phyloP scores from a whole-genome alignment of 2,888 invertebrate genomes.

The Lithosia quadra region DNA sequence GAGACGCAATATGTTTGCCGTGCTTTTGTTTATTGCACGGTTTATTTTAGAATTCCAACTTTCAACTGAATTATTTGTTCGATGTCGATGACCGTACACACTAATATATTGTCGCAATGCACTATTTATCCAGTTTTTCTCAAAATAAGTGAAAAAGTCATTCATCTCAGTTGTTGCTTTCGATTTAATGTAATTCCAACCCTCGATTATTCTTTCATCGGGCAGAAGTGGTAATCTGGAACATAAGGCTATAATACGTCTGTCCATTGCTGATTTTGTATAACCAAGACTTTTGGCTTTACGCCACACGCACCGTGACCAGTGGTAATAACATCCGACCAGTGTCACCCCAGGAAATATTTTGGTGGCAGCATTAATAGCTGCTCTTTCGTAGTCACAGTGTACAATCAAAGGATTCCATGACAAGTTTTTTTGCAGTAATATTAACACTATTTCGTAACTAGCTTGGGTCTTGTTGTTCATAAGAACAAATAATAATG shows the following conservation, averaged over 20 bases:
- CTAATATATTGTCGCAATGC: too few relatives aligned
- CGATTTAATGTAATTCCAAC: too few relatives aligned
- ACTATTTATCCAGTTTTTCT: too few relatives aligned
- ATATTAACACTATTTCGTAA: background rate
- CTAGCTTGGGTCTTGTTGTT: constrained; percentile 4
- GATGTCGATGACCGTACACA: too few relatives aligned
- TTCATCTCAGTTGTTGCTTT: too few relatives aligned
- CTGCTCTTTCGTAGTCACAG: constrained; percentile 1
- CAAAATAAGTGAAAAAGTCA: too few relatives aligned
- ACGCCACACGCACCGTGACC: too few relatives aligned
- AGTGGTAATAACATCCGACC: constrained; percentile 14
- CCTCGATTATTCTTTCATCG: background rate
- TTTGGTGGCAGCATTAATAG: constrained; percentile 3
- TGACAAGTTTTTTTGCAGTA: background rate
- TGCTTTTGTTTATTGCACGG: too few relatives aligned
- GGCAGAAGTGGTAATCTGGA: constrained; percentile 2
- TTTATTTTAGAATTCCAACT: too few relatives aligned
- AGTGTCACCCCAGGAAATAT: constrained; percentile 12
- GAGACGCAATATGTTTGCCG: too few relatives aligned
- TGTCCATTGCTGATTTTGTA: constrained; percentile 21
- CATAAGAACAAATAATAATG: background rate
- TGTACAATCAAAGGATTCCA: constrained; percentile 4
- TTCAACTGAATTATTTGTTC: too few relatives aligned
- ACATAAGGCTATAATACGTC: constrained; percentile 19
- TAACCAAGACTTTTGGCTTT: too few relatives aligned